Evolutionary conservation across 1,140 invertebrate genomes (phyloP).

Genomic region (Zaprionus tsacasi): DNA sequence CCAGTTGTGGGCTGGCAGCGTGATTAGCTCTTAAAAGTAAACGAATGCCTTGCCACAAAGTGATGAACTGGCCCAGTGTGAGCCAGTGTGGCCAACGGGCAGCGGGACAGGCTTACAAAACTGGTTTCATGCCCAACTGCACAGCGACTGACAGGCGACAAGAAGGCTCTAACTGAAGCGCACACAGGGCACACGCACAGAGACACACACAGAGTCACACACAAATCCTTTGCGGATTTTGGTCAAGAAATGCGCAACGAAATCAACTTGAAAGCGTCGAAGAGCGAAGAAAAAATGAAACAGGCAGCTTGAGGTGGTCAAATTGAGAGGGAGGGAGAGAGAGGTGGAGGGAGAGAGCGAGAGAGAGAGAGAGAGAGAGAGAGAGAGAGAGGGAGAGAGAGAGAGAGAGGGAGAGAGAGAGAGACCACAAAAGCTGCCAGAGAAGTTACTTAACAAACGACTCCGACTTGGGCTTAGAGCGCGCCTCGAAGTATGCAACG

Average conservation of each 20-base stretch:
- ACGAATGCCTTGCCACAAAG: conserved; percentile 17
- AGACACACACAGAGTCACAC: conserved; percentile 11
- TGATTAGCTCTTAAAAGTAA: conserved; percentile 10
- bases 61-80: conserved; percentile 58
- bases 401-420: conserved; percentile 1
- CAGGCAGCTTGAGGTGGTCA: conserved; percentile 16
- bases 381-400: conserved; percentile 4
- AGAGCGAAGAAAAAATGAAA: conserved; percentile 1
- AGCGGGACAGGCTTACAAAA: conserved; percentile 30
- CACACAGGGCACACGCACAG: background rate
- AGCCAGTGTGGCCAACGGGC: background rate
- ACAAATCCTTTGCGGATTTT: conserved; percentile 72
- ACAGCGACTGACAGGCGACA: conserved; percentile 38
- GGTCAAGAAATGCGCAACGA: conserved; percentile 73
- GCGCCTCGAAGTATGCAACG: conserved; percentile 17
- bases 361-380: conserved; percentile 1
- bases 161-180: conserved; percentile 9
- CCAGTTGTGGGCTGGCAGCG: background rate
- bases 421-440: conserved; percentile 35
- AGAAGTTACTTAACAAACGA: conserved; percentile 60
- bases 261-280: conserved; percentile 67
- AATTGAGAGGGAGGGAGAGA: conserved; percentile 11
- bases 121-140: conserved; percentile 50
- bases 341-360: conserved; percentile 6
- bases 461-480: conserved; percentile 8